Conservation (phyloP, 2,888 invertebrate species). For the Pterostichus niger region DNA sequence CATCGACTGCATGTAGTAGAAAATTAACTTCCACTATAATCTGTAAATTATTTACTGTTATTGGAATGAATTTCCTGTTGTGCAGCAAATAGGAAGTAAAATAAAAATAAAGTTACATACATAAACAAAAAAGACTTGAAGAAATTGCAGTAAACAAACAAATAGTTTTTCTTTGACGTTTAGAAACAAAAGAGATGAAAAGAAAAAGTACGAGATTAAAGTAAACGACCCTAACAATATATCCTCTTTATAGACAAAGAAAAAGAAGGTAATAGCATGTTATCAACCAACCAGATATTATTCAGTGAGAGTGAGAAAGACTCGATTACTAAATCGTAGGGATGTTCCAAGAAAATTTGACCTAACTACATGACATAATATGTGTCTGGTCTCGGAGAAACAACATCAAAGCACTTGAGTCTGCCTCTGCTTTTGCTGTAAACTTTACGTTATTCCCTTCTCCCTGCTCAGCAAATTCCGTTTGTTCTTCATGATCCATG, state of each 20-base stretch:
- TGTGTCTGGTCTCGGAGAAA: slow-evolving; percentile 47
- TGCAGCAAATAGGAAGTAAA: no score
- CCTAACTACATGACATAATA: slow-evolving; percentile 50
- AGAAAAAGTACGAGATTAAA: neutral
- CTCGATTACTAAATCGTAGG: neutral
- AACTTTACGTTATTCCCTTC: neutral
- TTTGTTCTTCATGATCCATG: slow-evolving; percentile 20
- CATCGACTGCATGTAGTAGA: no score
- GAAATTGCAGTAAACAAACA: no score
- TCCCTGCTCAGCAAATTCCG: slow-evolving; percentile 18
- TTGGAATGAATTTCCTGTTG: no score
- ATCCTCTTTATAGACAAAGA: neutral
- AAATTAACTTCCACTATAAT: no score
- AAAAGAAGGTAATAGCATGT: neutral
- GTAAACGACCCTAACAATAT: slow-evolving; percentile 1
- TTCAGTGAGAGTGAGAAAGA: neutral
- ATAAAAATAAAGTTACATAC: no score
- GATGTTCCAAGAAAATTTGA: slow-evolving; percentile 1
- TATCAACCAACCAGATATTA: neutral
- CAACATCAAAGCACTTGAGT: slow-evolving; percentile 46
- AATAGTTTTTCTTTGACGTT: no score
- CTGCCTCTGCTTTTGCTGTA: slow-evolving; percentile 14
- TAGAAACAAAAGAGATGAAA: no score
- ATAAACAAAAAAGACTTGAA: no score
- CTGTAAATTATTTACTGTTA: no score